phyloP scores from a whole-genome alignment of 2,888 invertebrate genomes.

The Tillus elongatus region DNA sequence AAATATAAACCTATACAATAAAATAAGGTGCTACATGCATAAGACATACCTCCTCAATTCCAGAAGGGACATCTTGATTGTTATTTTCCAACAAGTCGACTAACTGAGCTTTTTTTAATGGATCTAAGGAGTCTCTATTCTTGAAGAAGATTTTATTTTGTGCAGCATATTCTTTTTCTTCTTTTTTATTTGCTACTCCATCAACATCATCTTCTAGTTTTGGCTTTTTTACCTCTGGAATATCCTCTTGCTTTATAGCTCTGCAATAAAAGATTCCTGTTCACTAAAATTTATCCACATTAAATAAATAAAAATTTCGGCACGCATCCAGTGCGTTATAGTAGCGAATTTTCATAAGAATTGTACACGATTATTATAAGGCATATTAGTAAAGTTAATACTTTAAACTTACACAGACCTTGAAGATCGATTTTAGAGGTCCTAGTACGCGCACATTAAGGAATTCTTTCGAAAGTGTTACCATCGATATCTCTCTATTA shows the following conservation, averaged over 20 bases:
- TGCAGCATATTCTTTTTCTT: slow-evolving; percentile 53
- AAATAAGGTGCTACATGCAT: too few relatives aligned
- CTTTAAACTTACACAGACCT: too few relatives aligned
- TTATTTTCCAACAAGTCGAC: slow-evolving; percentile 60
- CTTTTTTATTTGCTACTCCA: slow-evolving; percentile 43
- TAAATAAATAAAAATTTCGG: too few relatives aligned
- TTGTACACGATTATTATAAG: too few relatives aligned
- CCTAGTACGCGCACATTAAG: too few relatives aligned
- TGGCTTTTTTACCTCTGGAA: slow-evolving; percentile 56
- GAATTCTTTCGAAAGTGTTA: too few relatives aligned
- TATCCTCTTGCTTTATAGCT: slow-evolving; percentile 47
- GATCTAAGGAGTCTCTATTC: slow-evolving; percentile 54
- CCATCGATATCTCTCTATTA: too few relatives aligned
- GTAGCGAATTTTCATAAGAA: too few relatives aligned
- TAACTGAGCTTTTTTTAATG: slow-evolving; percentile 51
- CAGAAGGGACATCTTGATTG: slow-evolving; percentile 57
- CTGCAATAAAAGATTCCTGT: slow-evolving; percentile 26
- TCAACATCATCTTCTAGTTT: slow-evolving; percentile 54
- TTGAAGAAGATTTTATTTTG: slow-evolving; percentile 66
- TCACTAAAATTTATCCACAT: slow-evolving; percentile 6
- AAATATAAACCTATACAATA: too few relatives aligned
- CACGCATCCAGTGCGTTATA: too few relatives aligned
- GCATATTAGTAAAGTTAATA: too few relatives aligned
- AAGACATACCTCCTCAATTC: slow-evolving; percentile 58
- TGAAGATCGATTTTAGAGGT: too few relatives aligned